phyloP scores from a whole-genome alignment of 2,888 invertebrate genomes.

The Torymus auratus region DNA sequence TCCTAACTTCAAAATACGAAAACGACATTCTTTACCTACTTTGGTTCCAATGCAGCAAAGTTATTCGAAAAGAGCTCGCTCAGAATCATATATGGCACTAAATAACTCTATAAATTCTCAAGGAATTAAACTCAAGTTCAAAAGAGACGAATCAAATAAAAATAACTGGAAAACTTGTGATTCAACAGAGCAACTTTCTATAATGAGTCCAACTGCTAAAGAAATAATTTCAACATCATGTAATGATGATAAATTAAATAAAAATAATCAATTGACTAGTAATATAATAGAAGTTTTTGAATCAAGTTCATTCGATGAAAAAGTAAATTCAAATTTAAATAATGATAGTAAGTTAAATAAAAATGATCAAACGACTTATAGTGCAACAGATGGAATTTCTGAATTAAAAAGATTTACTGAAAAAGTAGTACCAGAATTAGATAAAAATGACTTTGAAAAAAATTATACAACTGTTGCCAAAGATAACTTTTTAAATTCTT shows the following conservation, averaged over 20 bases:
- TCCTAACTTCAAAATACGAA: background rate
- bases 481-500: slow-evolving; percentile 7
- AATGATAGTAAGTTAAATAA: slow-evolving; percentile 19
- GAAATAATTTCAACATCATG: slow-evolving; percentile 39
- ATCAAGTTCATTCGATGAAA: background rate
- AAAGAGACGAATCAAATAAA: slow-evolving; percentile 31
- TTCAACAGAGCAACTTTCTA: slow-evolving; percentile 1
- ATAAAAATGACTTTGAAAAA: slow-evolving; percentile 8
- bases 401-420: background rate
- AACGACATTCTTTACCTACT: slow-evolving; percentile 35
- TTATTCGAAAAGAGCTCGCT: slow-evolving; percentile 14
- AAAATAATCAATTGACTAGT: no score
- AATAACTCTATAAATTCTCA: background rate
- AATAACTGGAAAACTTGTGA: slow-evolving; percentile 25
- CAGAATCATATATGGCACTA: background rate
- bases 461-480: background rate
- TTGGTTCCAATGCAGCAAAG: background rate
- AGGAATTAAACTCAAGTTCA: slow-evolving; percentile 28
- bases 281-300: no score
- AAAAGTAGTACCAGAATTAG: slow-evolving; percentile 42
- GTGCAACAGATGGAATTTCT: background rate
- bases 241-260: background rate
- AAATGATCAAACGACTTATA: slow-evolving; percentile 5
- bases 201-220: background rate
- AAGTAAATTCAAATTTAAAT: slow-evolving; percentile 28